A percentile compares a stretch with the other conserved stretches of the same genome.
phyloP scores from a whole-genome alignment of 1,140 invertebrate genomes.

The Caerostris extrusa region DNA sequence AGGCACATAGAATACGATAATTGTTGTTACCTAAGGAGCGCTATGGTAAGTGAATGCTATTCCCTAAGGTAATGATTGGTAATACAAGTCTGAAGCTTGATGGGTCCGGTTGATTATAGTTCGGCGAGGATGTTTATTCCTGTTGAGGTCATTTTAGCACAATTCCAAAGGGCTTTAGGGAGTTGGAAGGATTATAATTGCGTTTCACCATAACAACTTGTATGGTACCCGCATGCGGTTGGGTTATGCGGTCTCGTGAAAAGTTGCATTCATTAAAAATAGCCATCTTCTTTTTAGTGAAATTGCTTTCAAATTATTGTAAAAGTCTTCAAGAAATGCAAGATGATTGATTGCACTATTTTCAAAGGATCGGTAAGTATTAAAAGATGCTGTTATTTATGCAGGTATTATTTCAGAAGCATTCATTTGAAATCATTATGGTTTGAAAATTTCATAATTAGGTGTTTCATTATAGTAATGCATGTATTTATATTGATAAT shows the following conservation, averaged over 20 bases:
- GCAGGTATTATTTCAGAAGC: background rate
- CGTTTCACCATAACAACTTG: background rate
- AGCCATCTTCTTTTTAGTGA: background rate
- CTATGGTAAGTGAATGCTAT: background rate
- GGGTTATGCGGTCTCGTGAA: background rate
- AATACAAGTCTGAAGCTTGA: constrained; percentile 10
- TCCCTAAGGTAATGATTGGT: constrained; percentile 18
- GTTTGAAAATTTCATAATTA: background rate
- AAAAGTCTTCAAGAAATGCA: background rate
- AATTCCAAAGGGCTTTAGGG: constrained; percentile 6
- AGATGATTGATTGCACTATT: background rate
- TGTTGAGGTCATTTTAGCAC: constrained; percentile 17
- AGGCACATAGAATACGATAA: background rate
- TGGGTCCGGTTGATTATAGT: constrained; percentile 27
- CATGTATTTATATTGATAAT: too few species aligned
- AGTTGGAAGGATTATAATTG: background rate
- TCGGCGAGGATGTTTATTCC: constrained; percentile 1
- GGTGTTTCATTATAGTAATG: background rate
- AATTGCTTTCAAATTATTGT: background rate
- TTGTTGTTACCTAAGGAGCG: background rate
- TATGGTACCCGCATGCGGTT: constrained; percentile 19
- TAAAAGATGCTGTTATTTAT: background rate
- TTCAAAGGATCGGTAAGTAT: background rate
- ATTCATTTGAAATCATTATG: background rate
- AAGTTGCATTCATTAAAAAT: background rate